phyloP scores from a whole-genome alignment of 2,888 invertebrate species.

The Neocrepidodera transversa region DNA sequence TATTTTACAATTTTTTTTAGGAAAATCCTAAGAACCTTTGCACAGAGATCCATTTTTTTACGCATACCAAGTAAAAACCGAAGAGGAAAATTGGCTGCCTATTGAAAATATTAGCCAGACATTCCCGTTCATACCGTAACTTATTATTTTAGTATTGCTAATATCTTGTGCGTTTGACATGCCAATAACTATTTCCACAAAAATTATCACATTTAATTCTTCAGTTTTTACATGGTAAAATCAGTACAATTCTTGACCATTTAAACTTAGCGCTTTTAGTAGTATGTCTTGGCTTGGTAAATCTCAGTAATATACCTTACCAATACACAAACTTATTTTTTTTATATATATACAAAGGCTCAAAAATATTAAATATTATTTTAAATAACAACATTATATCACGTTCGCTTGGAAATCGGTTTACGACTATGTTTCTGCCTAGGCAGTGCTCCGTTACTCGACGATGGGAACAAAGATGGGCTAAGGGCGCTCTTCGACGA shows the following conservation, averaged over 20 bases:
- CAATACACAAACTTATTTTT: background rate
- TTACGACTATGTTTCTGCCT: slow-evolving; percentile 59
- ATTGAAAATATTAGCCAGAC: slow-evolving; percentile 12
- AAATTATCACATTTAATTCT: slow-evolving; percentile 25
- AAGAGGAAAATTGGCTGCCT: slow-evolving; percentile 8
- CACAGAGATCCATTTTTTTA: slow-evolving; percentile 42
- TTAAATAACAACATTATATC: slow-evolving; percentile 50
- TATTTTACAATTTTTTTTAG: slow-evolving; percentile 41
- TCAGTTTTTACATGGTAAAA: slow-evolving; percentile 32
- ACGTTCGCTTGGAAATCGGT: slow-evolving; percentile 51
- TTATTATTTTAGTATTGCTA: background rate
- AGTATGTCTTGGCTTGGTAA: no score
- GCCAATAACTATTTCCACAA: slow-evolving; percentile 16
- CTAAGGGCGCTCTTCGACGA: slow-evolving; percentile 64
- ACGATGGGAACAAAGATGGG: slow-evolving; percentile 62
- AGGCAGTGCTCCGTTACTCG: slow-evolving; percentile 43
- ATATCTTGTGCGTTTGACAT: slow-evolving; percentile 15
- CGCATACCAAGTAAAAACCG: slow-evolving; percentile 36
- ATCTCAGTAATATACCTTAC: no score
- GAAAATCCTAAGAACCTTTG: slow-evolving; percentile 45
- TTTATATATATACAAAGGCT: slow-evolving; percentile 44
- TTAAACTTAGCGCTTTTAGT: slow-evolving; percentile 21
- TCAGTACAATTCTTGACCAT: slow-evolving; percentile 39
- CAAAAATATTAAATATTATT: slow-evolving; percentile 45
- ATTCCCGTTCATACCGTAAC: background rate